Base-by-base conservation (phyloP, 2,888 invertebrate genomes). In the Andrena haemorrhoa region DNA sequence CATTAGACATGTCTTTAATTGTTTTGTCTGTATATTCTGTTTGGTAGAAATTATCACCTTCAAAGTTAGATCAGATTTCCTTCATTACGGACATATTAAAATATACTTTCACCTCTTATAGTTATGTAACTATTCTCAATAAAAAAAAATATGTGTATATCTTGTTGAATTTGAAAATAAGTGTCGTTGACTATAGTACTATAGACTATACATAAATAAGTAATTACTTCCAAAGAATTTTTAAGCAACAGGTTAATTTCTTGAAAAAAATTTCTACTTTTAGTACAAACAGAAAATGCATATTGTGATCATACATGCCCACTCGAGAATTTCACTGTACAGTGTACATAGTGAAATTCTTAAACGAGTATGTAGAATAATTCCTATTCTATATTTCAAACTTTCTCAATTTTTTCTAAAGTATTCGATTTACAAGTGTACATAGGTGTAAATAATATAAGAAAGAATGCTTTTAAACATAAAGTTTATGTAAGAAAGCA, bases 371-470 rank as follows among this genome's bases (percentile, higher is more conserved):
- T 35, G 10, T 58, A 60, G n/a, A 56, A 41, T 64, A 74, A 29
- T 26, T 69, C 35, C 10, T n/a, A 51, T 4, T n/a, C n/a, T n/a
- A n/a, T n/a, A 12, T 53, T 71, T 63, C 26, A 53, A 66, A 66
- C 20, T 6, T 65, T 61, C 31, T 12, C 29, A 58, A 41, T 63
- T 33, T n/a, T 60, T 61, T 49, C 12, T 51, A 58, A 51, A 23
- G 16, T 23, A 53, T 56, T 26, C n/a, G 20, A 53, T 41, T 68
- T 56, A 20, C 7, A 53, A 69, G 26, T 82, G 60, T 79, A 77
- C 5, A 82, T 76, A 79, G 2, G 8, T 82, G 64, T 74, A 76
- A 60, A 74, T 79, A 86, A 49, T 61, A 69, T 35, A 76, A 49
- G 49, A 56, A 75, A 75, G 47, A 66, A 79, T 70, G 58, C 70